These are phyloP conservation scores for Ursus arctos DNA, from an alignment of 2,113 vertebrate species.

Conservation along the genomic window DNA sequence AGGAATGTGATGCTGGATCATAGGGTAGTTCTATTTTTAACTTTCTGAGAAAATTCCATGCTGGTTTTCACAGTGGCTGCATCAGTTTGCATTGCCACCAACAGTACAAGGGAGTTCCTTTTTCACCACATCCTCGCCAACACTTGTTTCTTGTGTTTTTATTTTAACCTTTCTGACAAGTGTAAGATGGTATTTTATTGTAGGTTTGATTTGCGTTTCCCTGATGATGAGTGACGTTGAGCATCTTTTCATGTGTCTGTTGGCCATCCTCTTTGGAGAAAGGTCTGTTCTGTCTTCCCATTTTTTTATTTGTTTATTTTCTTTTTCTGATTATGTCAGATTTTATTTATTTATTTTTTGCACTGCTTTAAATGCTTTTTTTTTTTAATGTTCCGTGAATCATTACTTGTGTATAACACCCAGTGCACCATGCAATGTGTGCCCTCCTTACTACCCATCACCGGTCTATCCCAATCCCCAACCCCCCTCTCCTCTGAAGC, in stretches of 20 bases:
- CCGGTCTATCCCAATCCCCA: too few relatives aligned
- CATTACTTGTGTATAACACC: too few relatives aligned
- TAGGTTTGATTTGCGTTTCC: neutral
- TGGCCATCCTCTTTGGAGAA: neutral
- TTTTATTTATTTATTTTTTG: too few relatives aligned
- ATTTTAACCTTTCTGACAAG: neutral
- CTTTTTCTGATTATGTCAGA: too few relatives aligned
- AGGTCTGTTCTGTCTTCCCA: neutral
- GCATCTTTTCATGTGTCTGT: neutral
- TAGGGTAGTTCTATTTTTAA: neutral
- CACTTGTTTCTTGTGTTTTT: neutral
- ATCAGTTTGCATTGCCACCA: neutral
- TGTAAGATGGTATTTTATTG: neutral
- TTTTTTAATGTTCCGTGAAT: too few relatives aligned
- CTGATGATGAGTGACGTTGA: neutral
- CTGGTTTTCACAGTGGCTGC: neutral
- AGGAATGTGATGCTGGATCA: neutral
- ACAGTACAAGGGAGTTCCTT: neutral
- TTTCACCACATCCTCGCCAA: neutral
- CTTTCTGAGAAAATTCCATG: neutral
- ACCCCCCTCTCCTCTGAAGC: too few relatives aligned
- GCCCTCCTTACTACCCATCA: too few relatives aligned
- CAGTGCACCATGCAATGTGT: too few relatives aligned
- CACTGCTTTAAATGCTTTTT: too few relatives aligned
- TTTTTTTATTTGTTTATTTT: neutral